Percentiles rank a stretch among this genome's conserved stretches.
phyloP scores from a whole-genome alignment of 2,113 vertebrate species.

The Strix aluco region DNA sequence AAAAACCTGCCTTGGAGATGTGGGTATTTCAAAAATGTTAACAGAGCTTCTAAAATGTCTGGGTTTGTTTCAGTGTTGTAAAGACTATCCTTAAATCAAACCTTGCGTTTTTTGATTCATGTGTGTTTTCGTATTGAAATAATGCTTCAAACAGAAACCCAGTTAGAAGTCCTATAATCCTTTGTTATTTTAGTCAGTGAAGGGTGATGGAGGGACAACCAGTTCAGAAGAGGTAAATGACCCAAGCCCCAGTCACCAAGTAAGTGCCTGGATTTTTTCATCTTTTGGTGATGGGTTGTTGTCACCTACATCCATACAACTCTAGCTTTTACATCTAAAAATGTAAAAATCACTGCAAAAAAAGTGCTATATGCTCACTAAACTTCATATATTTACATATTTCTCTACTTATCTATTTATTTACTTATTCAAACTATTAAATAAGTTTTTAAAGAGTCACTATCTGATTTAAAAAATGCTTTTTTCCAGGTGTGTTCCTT shows the following conservation, averaged over 20 bases:
- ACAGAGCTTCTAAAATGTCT: neutral
- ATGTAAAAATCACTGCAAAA: neutral
- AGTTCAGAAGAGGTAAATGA: conserved; percentile 47
- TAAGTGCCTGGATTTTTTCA: conserved; percentile 64
- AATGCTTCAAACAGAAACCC: neutral
- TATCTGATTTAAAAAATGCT: no score
- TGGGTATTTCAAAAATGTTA: neutral
- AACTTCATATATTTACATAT: neutral
- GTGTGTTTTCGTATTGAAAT: neutral
- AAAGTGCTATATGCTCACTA: neutral
- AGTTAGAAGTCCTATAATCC: conserved; percentile 34
- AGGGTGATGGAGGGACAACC: conserved; percentile 53
- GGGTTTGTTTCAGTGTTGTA: neutral
- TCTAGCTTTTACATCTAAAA: neutral
- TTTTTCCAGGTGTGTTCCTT: neutral
- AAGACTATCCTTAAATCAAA: neutral
- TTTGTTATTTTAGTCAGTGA: conserved; percentile 80
- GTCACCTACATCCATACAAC: neutral
- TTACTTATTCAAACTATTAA: neutral
- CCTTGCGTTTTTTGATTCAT: neutral
- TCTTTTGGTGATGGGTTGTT: conserved; percentile 55
- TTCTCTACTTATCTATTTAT: neutral
- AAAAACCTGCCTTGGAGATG: neutral
- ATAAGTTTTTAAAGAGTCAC: neutral
- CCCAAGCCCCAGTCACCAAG: conserved; percentile 58